These are phyloP conservation scores for Cichlasoma orientale DNA, from an alignment of 2,797 vertebrate species.

Conservation along the genomic window DNA sequence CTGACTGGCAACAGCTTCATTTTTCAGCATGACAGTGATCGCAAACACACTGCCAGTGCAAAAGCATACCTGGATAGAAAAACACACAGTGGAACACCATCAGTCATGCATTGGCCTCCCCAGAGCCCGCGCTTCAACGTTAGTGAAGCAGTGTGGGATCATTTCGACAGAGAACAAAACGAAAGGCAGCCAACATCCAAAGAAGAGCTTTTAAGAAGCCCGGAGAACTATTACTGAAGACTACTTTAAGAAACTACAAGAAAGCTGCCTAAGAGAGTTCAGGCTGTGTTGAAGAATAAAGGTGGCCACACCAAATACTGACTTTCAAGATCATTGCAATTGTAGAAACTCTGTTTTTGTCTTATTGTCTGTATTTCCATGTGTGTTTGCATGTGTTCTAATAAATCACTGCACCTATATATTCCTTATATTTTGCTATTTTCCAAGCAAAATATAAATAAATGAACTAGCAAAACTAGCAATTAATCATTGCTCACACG, in stretches of 20 bases:
- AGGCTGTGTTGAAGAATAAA: background rate
- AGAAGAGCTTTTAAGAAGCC: background rate
- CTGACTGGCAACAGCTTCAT: too few relatives aligned
- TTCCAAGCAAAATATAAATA: background rate
- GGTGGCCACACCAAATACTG: background rate
- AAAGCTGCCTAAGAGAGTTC: fast-evolving
- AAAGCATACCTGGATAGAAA: too few relatives aligned
- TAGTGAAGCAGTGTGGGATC: background rate
- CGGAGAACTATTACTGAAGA: background rate
- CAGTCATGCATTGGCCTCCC: fast-evolving
- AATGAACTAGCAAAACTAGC: background rate
- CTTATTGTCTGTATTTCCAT: background rate
- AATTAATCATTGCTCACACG: background rate
- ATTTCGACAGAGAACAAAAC: too few relatives aligned
- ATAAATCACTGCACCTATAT: background rate
- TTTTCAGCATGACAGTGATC: too few relatives aligned
- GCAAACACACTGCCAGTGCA: too few relatives aligned
- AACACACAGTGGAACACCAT: too few relatives aligned
- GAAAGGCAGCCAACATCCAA: background rate
- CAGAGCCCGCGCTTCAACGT: background rate
- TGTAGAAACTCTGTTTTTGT: background rate
- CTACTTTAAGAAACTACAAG: background rate
- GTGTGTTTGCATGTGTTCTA: background rate
- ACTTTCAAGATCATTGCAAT: background rate
- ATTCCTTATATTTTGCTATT: too few relatives aligned